Conservation (phyloP, 2,888 invertebrate genomes). For the Eilema caniola region DNA sequence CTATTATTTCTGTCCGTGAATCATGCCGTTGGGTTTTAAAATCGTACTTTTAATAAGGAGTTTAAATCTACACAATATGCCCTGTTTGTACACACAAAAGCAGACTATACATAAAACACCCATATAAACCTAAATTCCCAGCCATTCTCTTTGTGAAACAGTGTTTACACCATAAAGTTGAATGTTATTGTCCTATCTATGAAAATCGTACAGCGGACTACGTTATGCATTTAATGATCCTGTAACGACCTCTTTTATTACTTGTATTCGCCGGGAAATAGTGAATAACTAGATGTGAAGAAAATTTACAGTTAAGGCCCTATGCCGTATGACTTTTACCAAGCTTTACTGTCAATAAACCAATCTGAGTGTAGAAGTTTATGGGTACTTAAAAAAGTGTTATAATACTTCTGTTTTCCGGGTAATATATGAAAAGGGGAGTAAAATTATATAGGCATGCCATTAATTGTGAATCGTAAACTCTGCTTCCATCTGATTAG, state of each 20-base stretch:
- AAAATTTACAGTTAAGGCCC: constrained; percentile 32
- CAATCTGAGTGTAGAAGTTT: constrained; percentile 18
- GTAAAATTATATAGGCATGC: constrained; percentile 2
- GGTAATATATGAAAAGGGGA: constrained; percentile 7
- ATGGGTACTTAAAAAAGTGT: constrained; percentile 18
- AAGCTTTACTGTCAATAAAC: constrained; percentile 28
- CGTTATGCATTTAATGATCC: constrained; percentile 44
- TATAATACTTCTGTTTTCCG: constrained; percentile 14
- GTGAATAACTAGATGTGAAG: constrained; percentile 28
- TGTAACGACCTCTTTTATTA: constrained; percentile 49
- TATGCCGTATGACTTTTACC: constrained; percentile 22
- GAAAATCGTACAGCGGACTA: constrained; percentile 41
- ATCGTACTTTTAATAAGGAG: background rate
- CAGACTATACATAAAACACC: background rate
- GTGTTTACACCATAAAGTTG: constrained; percentile 42
- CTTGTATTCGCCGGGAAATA: constrained; percentile 41
- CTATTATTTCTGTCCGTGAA: background rate
- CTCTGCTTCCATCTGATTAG: background rate
- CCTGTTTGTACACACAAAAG: constrained; percentile 13
- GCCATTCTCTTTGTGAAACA: constrained; percentile 29
- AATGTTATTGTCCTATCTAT: constrained; percentile 42
- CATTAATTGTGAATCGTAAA: constrained; percentile 1
- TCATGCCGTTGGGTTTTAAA: background rate
- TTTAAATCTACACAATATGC: background rate
- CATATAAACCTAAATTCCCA: constrained; percentile 25